Conservation (phyloP, 2,113 vertebrate species). For the Collichthys lucidus region DNA sequence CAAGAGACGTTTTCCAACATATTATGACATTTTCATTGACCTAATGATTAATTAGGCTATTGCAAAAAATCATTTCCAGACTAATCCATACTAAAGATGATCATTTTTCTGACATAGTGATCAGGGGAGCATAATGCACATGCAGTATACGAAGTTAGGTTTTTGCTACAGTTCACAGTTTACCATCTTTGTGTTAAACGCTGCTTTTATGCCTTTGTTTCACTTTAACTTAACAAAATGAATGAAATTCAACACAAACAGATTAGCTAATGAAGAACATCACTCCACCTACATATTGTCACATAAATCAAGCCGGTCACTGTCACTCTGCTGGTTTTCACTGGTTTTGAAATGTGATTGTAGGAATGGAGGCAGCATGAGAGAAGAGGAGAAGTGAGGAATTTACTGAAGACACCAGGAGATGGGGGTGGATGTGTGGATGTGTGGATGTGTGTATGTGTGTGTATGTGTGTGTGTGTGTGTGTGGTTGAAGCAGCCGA, state of each 20-base stretch:
- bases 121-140: not conserved
- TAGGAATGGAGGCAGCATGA: slow-evolving; percentile 15
- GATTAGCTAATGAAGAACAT: not conserved
- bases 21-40: not conserved
- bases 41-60: not conserved
- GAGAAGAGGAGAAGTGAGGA: slow-evolving; percentile 18
- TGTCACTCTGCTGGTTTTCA: not conserved
- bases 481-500: slow-evolving; percentile 32
- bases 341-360: slow-evolving; percentile 40
- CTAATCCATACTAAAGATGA: not conserved
- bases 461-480: not conserved
- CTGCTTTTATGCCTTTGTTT: not conserved
- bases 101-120: not conserved
- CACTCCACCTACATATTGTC: not conserved
- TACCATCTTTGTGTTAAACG: not conserved
- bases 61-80: not conserved
- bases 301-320: not conserved
- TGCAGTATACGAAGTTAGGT: not conserved
- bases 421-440: not conserved
- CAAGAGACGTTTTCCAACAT: not conserved
- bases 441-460: not conserved
- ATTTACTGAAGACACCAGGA: slow-evolving; percentile 43
- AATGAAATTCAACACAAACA: not conserved
- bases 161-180: not conserved
- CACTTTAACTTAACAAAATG: not conserved